Evolutionary conservation across 2,113 vertebrate species (phyloP).

Genomic region (Halcyon malimbica): DNA sequence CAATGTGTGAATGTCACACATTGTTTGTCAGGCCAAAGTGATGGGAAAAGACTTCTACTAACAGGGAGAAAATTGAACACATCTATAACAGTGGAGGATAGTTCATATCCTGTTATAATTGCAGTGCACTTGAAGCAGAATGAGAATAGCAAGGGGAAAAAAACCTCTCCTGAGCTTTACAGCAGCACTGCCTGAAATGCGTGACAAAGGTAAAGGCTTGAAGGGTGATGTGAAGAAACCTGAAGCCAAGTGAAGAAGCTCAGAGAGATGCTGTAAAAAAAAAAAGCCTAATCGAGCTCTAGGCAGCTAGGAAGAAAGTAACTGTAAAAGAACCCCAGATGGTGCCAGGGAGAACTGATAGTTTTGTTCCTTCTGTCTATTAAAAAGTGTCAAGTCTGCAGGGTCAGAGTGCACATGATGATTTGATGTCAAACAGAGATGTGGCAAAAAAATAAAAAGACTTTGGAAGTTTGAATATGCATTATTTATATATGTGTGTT

Average conservation of each 20-base stretch:
- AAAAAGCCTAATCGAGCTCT: neutral
- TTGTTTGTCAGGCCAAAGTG: conserved; percentile 64
- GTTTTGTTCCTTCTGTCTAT: conserved; percentile 39
- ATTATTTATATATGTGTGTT: neutral
- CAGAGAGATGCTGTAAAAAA: neutral
- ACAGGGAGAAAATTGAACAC: conserved; percentile 63
- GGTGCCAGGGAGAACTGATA: conserved; percentile 37
- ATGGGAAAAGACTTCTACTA: conserved; percentile 63
- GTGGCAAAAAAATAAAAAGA: neutral
- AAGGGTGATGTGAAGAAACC: conserved; percentile 18
- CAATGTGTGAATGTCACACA: conserved; percentile 65
- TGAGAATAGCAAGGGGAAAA: neutral
- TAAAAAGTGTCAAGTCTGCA: conserved; percentile 7
- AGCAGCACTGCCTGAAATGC: neutral
- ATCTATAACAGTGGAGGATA: conserved; percentile 59
- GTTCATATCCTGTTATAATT: conserved; percentile 62
- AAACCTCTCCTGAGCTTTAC: conserved; percentile 11
- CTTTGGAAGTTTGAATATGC: neutral
- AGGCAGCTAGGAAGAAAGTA: neutral
- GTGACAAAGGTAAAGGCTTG: conserved; percentile 14
- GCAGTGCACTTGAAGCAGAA: conserved; percentile 29
- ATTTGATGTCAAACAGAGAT: conserved; percentile 35
- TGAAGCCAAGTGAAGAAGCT: neutral
- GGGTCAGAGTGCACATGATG: neutral
- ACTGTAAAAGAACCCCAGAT: conserved; percentile 54